A percentile compares a stretch with the other conserved stretches of the same genome.
phyloP scores from a whole-genome alignment of 2,113 vertebrate genomes.

The Phylloscopus trochiloides region DNA sequence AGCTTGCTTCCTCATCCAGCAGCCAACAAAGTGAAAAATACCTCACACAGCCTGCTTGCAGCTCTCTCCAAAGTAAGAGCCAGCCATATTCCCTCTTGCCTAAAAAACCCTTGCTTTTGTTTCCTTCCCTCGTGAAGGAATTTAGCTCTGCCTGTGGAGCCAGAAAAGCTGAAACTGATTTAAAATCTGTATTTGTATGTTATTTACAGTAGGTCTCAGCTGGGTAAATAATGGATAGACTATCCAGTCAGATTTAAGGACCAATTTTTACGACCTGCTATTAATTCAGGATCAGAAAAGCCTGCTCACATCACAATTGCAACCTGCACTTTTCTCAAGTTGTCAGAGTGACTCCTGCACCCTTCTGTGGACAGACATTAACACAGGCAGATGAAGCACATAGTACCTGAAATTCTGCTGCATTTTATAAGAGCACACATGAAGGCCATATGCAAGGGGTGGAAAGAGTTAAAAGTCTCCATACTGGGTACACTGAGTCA shows the following conservation, averaged over 20 bases:
- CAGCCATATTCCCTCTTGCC: background rate
- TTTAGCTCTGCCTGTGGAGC: background rate
- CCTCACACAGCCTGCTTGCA: background rate
- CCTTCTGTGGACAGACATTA: background rate
- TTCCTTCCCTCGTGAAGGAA: background rate
- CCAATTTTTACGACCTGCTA: background rate
- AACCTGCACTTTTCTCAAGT: background rate
- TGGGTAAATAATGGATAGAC: background rate
- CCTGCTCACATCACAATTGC: background rate
- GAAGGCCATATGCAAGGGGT: background rate
- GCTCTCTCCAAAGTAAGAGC: background rate
- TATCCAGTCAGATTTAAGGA: background rate
- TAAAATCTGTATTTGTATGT: background rate
- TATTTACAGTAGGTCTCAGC: background rate
- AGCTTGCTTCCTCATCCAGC: fast-evolving
- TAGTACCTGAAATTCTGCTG: background rate
- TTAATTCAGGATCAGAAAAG: background rate
- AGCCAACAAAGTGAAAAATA: background rate
- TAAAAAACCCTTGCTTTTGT: background rate
- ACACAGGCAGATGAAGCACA: background rate
- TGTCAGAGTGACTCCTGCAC: background rate
- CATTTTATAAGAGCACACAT: background rate
- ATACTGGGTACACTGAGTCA: background rate
- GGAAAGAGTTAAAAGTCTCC: background rate
- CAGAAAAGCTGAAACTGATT: background rate